These are phyloP conservation scores for Macrotrachela quadricornifera DNA, from an alignment of 1,140 invertebrate genomes.

Conservation along the genomic window DNA sequence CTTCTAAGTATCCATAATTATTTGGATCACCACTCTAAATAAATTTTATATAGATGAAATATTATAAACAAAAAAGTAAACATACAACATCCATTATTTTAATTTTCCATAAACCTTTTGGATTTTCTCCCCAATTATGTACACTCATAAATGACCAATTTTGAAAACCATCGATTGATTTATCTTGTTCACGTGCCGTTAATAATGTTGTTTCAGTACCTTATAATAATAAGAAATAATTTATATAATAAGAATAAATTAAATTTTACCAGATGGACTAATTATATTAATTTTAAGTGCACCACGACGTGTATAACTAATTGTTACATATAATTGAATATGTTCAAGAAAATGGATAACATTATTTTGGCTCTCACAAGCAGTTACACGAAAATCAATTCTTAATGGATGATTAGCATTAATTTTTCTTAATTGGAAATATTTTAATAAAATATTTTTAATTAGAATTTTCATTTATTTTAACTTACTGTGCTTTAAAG, in stretches of 20 bases:
- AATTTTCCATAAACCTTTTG: conserved; percentile 12
- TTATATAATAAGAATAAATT: too few relatives aligned
- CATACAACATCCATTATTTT: conserved; percentile 3
- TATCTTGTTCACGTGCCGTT: conserved; percentile 13
- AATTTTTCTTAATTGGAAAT: conserved; percentile 8
- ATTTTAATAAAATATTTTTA: not conserved
- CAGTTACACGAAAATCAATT: conserved; percentile 30
- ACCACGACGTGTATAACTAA: conserved; percentile 45
- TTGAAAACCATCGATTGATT: conserved; percentile 16
- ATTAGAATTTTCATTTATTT: conserved; percentile 8
- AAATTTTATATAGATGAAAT: too few relatives aligned
- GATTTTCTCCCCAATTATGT: conserved; percentile 36
- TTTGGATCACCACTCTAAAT: not conserved
- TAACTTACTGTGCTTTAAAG: conserved; percentile 9
- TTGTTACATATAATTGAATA: conserved; percentile 42
- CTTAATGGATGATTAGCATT: conserved; percentile 13
- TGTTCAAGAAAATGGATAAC: conserved; percentile 70
- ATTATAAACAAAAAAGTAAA: too few relatives aligned
- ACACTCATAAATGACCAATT: conserved; percentile 61
- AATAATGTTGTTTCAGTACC: conserved; percentile 12
- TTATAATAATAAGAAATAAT: not conserved
- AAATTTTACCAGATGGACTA: conserved; percentile 6
- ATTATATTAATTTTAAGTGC: conserved; percentile 51
- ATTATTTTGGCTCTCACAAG: conserved; percentile 24
- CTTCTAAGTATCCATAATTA: not conserved